phyloP scores from a whole-genome alignment of 2,797 vertebrate species.

The Lophotriccus pileatus region DNA sequence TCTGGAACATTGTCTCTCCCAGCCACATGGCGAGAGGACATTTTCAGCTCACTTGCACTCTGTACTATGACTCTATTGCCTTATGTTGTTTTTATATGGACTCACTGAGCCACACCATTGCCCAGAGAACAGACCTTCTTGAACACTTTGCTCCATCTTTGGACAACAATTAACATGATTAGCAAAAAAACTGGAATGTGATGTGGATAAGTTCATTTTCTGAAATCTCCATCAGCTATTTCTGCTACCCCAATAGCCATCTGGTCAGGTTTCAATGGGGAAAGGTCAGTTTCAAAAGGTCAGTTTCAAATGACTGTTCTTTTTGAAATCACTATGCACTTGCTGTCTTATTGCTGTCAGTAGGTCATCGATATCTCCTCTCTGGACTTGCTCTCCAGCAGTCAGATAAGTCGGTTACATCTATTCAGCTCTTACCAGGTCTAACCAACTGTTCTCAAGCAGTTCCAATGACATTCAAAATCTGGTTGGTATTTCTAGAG shows the following conservation, averaged over 20 bases:
- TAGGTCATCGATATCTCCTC: background rate
- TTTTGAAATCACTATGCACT: background rate
- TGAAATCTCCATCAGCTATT: background rate
- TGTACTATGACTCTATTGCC: background rate
- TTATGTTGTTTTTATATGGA: background rate
- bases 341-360: background rate
- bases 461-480: background rate
- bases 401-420: background rate
- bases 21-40: background rate
- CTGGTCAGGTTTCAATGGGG: background rate
- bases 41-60: background rate
- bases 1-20: background rate
- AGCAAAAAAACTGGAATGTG: background rate
- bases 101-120: fast-evolving
- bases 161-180: background rate
- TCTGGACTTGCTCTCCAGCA: background rate
- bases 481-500: background rate
- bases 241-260: background rate
- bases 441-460: background rate
- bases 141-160: background rate
- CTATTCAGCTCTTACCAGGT: background rate
- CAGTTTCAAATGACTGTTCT: background rate
- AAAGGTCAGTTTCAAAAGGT: background rate
- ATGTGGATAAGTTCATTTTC: background rate
- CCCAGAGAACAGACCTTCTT: background rate